Conservation (phyloP, 2,113 vertebrate species). For the Felis catus region F.catus_Fca126_mat1.0 CM031412.1:79967501-79968000, state of each 20-base stretch:
- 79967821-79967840: background rate
- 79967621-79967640: background rate
- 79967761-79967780: background rate
- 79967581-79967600: background rate
- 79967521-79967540: background rate
- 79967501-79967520: background rate
- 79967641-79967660: background rate
- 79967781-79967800: background rate
- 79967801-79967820: background rate
- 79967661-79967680: background rate
- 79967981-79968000: background rate
- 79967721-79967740: background rate
- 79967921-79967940: background rate
- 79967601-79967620: background rate
- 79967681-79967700: no score
- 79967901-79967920: no score
- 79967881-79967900: no score
- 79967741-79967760: background rate
- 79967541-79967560: background rate
- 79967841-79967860: rapidly evolving
- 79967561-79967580: background rate
- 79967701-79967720: background rate
- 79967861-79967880: background rate
- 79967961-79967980: no score
- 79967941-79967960: no score